Evolutionary conservation across 2,113 vertebrate genomes (phyloP).

Genomic region (Lichenostomus cassidix): DNA sequence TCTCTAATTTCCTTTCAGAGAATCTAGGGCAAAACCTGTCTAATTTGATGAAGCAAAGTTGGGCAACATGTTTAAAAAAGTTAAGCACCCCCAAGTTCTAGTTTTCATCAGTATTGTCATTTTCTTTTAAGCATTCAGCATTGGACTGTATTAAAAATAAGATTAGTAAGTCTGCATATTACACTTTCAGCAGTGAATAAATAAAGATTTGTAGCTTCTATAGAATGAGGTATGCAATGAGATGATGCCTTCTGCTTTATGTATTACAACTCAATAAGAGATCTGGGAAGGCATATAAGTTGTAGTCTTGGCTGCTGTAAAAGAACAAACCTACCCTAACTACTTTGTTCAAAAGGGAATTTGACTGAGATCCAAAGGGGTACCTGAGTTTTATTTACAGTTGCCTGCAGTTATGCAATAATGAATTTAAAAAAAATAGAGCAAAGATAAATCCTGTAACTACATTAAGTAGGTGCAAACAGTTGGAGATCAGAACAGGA

Average conservation of each 20-base stretch:
- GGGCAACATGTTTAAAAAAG: background rate
- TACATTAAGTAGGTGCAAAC: background rate
- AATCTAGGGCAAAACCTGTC: background rate
- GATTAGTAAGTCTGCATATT: background rate
- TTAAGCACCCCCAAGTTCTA: background rate
- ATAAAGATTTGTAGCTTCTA: background rate
- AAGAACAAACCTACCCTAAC: background rate
- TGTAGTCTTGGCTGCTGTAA: background rate
- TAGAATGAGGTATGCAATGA: background rate
- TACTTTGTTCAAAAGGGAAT: background rate
- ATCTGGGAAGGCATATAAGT: background rate
- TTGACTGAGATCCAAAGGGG: background rate
- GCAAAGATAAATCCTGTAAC: background rate
- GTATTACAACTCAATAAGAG: background rate
- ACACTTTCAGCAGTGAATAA: background rate
- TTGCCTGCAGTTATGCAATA: background rate
- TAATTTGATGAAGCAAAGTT: background rate
- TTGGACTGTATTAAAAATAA: background rate
- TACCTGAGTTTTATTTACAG: background rate
- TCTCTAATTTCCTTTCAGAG: background rate
- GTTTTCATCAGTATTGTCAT: background rate
- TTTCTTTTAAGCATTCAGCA: background rate
- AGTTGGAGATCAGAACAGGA: background rate
- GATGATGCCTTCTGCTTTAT: background rate
- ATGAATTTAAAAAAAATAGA: background rate